Evolutionary conservation across 2,113 vertebrate species (phyloP).

Genomic region (Piaya cayana): DNA sequence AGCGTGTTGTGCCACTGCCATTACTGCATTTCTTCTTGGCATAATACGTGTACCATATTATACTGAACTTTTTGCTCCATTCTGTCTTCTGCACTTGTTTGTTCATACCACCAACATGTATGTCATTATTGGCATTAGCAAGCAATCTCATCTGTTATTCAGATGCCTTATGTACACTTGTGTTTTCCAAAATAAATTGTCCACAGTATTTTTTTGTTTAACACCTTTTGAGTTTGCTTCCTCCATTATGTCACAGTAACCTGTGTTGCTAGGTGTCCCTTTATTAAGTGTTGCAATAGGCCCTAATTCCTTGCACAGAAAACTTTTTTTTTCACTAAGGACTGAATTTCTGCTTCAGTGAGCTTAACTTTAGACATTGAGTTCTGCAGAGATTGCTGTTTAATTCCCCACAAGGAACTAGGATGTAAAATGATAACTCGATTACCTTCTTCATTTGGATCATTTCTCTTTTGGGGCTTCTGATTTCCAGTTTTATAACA

Average conservation of each 20-base stretch:
- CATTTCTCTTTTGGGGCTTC: neutral
- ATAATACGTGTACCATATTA: rapidly evolving
- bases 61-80: neutral
- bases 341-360: neutral
- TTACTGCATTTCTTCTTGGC: neutral
- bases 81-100: neutral
- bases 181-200: neutral
- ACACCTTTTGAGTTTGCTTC: neutral
- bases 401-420: neutral
- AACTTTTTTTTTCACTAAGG: neutral
- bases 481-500: neutral
- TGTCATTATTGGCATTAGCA: neutral
- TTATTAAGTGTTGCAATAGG: neutral
- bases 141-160: neutral
- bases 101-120: neutral
- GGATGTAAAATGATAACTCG: neutral
- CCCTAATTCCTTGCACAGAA: neutral
- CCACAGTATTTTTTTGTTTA: neutral
- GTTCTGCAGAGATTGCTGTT: neutral
- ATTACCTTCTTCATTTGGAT: neutral
- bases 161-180: neutral
- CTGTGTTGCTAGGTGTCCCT: neutral
- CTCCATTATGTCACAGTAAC: neutral
- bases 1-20: neutral
- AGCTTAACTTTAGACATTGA: neutral